phyloP scores from a whole-genome alignment of 2,113 vertebrate species.

The Salvelinus sp. region DNA sequence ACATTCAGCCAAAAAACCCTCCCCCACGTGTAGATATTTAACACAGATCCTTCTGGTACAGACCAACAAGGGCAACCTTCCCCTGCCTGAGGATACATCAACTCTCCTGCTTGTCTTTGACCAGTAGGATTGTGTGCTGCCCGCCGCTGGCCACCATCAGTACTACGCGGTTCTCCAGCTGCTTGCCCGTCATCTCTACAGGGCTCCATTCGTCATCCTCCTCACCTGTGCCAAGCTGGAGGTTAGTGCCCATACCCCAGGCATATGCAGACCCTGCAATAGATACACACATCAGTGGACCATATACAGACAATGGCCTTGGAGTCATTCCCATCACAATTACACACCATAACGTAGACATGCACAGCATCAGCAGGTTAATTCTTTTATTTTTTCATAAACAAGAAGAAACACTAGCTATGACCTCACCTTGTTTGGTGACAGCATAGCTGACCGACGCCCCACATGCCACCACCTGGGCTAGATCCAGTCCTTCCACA shows the following conservation, averaged over 20 bases:
- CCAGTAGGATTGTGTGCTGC: conserved; percentile 91
- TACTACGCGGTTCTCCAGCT: conserved; percentile 87
- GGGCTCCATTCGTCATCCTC: conserved; percentile 93
- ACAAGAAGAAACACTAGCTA: not conserved
- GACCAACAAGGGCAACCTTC: conserved; percentile 25
- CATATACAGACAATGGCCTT: not conserved
- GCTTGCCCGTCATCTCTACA: conserved; percentile 87
- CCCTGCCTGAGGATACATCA: conserved; percentile 70
- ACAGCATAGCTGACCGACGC: conserved; percentile 89
- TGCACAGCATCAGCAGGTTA: not conserved
- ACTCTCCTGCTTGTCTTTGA: conserved; percentile 86
- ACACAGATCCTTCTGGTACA: conserved; percentile 2
- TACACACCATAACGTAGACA: not conserved
- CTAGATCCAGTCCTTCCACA: conserved; percentile 75
- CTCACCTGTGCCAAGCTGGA: conserved; percentile 91
- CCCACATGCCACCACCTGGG: conserved; percentile 81
- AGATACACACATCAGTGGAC: not conserved
- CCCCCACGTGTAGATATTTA: conserved; percentile 15
- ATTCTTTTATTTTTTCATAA: no score
- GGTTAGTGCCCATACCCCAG: conserved; percentile 98
- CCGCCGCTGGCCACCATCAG: conserved; percentile 90
- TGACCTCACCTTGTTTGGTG: conserved; percentile 84
- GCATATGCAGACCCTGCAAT: conserved; percentile 84
- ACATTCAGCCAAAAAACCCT: conserved; percentile 1
- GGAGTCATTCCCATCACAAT: no score